Base-by-base conservation (phyloP, 2,113 vertebrate species). In the Fulmarus glacialis region DNA sequence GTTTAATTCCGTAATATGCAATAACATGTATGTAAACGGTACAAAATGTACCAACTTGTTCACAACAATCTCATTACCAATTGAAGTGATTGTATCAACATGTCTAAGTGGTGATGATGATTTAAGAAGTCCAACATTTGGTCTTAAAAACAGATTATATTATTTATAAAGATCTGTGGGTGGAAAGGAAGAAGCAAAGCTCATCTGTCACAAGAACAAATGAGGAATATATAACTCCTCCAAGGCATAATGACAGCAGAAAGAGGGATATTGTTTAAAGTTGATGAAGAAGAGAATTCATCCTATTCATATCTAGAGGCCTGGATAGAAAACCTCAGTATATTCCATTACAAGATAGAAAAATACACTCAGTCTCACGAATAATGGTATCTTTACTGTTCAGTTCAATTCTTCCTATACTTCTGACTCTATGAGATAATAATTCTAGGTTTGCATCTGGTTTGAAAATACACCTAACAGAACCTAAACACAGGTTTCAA, bases 111-210 rank as follows among this genome's bases (percentile, higher is more conserved):
- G 85, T 73, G 66, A 89, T 0, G 52, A 48, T 70, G 94, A 93
- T 81, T 77, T 79, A 96, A 82, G 60, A 66, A 89, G 86, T 78
- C 66, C 89, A 84, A 90, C 78, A 85, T 88, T 75, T 91, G 89
- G 95, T 97, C 93, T 97, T 90, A 92, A 94, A 96, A 97, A 32
- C 87, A 95, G 82, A 96, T 78, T 80, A 77, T 62, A 92, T 93
- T 93, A 94, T 96, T 97, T 96, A 96, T 90, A 95, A 96, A 95
- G 93, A 96, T 77, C 94, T 43, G 92, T 95, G 87, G 94, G 91
- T 93, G 95, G 93, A 95, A 97, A 96, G 53, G 82, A 93, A 95
- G 96, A 71, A 85, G 92, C 62, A 87, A 94, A 93, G 53, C 94
- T 96, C 75, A 87, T 95, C 91, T 93, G 89, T 96, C 87, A 87